Evolutionary conservation across 2,797 vertebrate genomes (phyloP).

Genomic region (Pipistrellus kuhlii): DNA sequence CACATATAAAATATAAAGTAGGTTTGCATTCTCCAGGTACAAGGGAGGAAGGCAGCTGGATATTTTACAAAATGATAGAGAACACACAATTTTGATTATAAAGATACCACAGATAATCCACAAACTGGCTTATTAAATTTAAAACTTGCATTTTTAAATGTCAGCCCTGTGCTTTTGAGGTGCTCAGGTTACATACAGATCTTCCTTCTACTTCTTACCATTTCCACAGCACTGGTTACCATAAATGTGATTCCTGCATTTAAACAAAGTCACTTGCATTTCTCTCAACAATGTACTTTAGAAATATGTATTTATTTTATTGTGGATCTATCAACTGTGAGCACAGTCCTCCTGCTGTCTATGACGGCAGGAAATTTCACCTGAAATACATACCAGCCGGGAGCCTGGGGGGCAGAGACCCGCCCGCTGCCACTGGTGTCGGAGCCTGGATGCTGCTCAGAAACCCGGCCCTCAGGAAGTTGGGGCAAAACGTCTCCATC

Average conservation of each 20-base stretch:
- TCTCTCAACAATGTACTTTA: constrained; percentile 23
- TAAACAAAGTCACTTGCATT: neutral
- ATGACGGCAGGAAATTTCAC: constrained; percentile 25
- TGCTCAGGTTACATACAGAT: neutral
- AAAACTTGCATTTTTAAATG: constrained; percentile 42
- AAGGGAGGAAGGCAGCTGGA: neutral
- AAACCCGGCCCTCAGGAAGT: constrained; percentile 89
- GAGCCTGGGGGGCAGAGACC: constrained; percentile 89
- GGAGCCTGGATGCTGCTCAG: constrained; percentile 89
- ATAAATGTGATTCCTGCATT: neutral
- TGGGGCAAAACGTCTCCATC: constrained; percentile 88
- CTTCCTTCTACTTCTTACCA: neutral
- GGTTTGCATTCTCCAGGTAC: neutral
- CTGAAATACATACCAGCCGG: constrained; percentile 88
- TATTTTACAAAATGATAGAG: constrained; percentile 19
- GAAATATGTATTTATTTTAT: constrained; percentile 28
- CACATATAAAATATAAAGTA: neutral
- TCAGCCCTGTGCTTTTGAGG: neutral
- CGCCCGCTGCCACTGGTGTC: constrained; percentile 87
- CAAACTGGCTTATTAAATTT: constrained; percentile 21
- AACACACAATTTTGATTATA: constrained; percentile 13
- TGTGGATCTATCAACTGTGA: neutral
- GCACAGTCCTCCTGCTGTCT: neutral
- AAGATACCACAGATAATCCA: neutral
- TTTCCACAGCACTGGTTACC: neutral